Conservation (phyloP, 2,888 invertebrate genomes). For the Graphium colonna region DNA sequence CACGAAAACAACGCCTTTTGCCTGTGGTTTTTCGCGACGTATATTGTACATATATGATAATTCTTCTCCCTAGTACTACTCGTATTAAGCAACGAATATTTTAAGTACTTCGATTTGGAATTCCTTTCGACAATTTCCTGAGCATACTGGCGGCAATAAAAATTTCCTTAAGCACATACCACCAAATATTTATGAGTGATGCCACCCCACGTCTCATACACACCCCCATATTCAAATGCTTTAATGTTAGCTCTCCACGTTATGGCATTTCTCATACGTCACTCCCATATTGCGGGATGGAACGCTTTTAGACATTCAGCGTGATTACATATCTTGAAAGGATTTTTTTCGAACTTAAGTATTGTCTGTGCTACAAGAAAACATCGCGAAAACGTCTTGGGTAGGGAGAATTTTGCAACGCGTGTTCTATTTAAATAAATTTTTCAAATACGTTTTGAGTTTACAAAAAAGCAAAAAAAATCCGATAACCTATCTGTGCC, state of each 20-base stretch:
- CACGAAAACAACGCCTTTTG: no score
- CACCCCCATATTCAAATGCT: conserved; percentile 67
- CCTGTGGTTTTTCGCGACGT: no score
- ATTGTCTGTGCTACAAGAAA: background rate
- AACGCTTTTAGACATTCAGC: conserved; percentile 22
- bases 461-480: no score
- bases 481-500: no score
- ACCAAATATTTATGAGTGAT: conserved; percentile 42
- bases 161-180: conserved; percentile 12
- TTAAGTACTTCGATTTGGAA: no score
- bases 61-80: conserved; percentile 4
- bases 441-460: background rate
- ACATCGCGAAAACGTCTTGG: no score
- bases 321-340: conserved; percentile 14
- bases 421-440: background rate
- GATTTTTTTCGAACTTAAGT: background rate
- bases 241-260: conserved; percentile 58
- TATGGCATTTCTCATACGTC: conserved; percentile 66
- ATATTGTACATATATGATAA: no score
- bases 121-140: no score
- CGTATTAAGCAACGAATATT: no score
- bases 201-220: conserved; percentile 44
- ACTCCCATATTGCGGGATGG: conserved; percentile 42
- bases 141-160: conserved; percentile 19
- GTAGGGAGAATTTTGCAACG: background rate